A percentile compares a stretch with the other conserved stretches of the same genome.
Evolutionary conservation across 37 sponge, comb jelly and placozoan species (phyloP).

Genomic region (Aplysina aerophoba): DNA sequence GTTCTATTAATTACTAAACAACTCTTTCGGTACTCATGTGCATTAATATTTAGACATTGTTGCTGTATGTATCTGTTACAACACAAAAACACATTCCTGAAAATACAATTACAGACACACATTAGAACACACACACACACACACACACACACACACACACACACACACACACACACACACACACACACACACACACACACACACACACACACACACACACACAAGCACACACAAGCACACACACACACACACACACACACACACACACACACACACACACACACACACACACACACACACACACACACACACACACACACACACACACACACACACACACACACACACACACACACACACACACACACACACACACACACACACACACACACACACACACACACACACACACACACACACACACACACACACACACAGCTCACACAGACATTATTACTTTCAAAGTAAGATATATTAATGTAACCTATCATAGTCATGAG

Average conservation of each 20-base stretch:
- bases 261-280: conserved; percentile 31
- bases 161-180: conserved; percentile 2
- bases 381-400: conserved; percentile 14
- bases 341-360: conserved; percentile 23
- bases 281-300: conserved; percentile 35
- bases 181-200: conserved; percentile 31
- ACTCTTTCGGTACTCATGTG: too few species aligned
- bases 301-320: conserved; percentile 33
- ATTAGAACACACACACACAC: too few species aligned
- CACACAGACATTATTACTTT: too few species aligned
- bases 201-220: conserved; percentile 7
- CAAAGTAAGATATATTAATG: too few species aligned
- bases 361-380: conserved; percentile 26
- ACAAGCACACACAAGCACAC: conserved; percentile 5
- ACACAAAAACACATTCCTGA: too few species aligned
- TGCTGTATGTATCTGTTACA: too few species aligned
- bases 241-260: background rate
- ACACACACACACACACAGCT: conserved; percentile 9
- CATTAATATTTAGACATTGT: too few species aligned
- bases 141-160: conserved; percentile 5
- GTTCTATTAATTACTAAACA: too few species aligned
- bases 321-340: conserved; percentile 33
- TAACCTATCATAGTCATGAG: background rate
- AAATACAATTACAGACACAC: too few species aligned
- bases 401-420: background rate